These are phyloP conservation scores for Sylvia borin DNA, from an alignment of 2,797 vertebrate species.

Conservation along the genomic window DNA sequence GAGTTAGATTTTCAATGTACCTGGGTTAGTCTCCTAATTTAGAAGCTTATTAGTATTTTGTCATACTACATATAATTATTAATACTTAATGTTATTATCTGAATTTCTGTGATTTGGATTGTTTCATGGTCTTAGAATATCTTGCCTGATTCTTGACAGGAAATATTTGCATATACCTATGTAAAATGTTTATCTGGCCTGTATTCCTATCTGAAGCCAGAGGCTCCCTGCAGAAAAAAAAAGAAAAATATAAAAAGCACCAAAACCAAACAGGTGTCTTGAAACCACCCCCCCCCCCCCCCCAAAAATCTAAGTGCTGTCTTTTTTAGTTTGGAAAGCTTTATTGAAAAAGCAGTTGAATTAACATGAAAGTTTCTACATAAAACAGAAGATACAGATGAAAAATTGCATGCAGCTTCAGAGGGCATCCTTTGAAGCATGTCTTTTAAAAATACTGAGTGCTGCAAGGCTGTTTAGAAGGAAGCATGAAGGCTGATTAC, in stretches of 20 bases:
- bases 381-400: neutral
- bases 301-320: neutral
- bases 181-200: neutral
- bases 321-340: neutral
- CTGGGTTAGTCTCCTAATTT: neutral
- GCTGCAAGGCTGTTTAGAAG: neutral
- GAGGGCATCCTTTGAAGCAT: neutral
- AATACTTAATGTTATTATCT: neutral
- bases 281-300: accelerated
- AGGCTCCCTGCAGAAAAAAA: neutral
- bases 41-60: neutral
- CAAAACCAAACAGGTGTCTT: neutral
- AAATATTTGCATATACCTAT: neutral
- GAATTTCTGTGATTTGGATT: neutral
- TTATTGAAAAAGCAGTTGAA: neutral
- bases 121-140: neutral
- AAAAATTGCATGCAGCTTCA: neutral
- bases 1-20: neutral
- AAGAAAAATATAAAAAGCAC: accelerated
- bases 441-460: neutral
- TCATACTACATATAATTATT: neutral
- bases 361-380: neutral
- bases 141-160: neutral
- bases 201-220: neutral
- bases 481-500: neutral